Evolutionary conservation across 2,113 vertebrate species (phyloP).

Genomic region (Calonectris borealis): DNA sequence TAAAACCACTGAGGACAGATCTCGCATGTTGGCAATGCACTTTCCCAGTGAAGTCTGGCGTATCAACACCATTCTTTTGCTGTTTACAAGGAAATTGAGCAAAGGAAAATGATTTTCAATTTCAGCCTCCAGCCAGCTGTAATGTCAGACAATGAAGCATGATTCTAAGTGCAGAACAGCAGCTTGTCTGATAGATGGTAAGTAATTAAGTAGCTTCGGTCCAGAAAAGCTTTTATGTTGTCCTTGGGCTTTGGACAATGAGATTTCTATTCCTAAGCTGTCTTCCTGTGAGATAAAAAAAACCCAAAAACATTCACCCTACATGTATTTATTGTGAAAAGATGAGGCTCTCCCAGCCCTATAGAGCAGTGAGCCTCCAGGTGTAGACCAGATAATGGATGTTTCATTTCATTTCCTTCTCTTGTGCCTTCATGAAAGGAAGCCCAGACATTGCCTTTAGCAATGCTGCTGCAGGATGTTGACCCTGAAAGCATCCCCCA

Average conservation of each 20-base stretch:
- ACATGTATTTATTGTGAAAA: not conserved
- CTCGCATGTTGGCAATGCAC: not conserved
- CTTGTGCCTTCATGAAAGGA: conserved; percentile 2
- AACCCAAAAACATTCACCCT: not conserved
- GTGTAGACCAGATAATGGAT: conserved; percentile 34
- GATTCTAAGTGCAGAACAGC: conserved; percentile 17
- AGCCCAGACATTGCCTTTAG: not conserved
- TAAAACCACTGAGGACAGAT: not conserved
- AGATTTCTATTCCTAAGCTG: not conserved
- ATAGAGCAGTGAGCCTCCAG: not conserved
- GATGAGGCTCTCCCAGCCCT: not conserved
- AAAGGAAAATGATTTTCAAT: conserved; percentile 47
- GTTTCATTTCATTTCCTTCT: conserved; percentile 19
- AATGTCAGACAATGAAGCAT: conserved; percentile 30
- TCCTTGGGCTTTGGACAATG: not conserved
- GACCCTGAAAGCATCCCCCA: not conserved
- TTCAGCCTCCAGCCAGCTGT: conserved; percentile 20
- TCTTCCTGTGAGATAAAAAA: not conserved
- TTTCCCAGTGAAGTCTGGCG: not conserved
- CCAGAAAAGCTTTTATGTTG: not conserved
- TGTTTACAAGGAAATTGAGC: conserved; percentile 56
- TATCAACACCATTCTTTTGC: conserved; percentile 30
- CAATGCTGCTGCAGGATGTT: not conserved
- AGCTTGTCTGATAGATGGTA: not conserved
- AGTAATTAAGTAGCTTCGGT: not conserved